Percentiles rank a stretch among this genome's conserved stretches.
These are phyloP conservation scores for Gopherus evgoodei DNA, from an alignment of 2,113 vertebrate genomes.

Conservation along the genomic window DNA sequence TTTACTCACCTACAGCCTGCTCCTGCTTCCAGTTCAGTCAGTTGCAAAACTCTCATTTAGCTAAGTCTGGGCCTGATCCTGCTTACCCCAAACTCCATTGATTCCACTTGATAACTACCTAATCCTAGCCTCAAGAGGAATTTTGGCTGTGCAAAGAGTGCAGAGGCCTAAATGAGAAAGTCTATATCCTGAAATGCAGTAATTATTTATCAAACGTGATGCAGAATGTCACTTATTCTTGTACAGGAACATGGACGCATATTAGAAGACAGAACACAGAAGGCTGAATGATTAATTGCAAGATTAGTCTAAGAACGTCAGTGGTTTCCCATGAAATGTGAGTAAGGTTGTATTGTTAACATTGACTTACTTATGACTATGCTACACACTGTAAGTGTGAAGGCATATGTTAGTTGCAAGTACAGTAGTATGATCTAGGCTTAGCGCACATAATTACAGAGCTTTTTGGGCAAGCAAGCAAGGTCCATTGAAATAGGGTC, in stretches of 20 bases:
- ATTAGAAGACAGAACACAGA: background rate
- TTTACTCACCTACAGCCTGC: background rate
- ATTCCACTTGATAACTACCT: background rate
- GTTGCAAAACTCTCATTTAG: background rate
- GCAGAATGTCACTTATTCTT: background rate
- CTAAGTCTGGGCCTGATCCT: fast-evolving
- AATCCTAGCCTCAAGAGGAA: background rate
- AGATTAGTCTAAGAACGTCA: background rate
- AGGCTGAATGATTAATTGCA: background rate
- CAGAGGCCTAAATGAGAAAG: background rate
- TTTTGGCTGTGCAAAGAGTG: background rate
- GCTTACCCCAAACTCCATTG: fast-evolving
- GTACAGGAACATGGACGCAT: background rate
- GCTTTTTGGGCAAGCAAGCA: background rate
- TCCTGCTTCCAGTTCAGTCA: background rate
- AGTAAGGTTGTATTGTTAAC: constrained; percentile 4
- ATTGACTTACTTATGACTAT: background rate
- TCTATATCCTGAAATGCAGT: background rate
- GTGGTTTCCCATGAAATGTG: background rate
- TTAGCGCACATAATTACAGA: background rate
- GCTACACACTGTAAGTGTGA: background rate
- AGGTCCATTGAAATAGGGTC: background rate
- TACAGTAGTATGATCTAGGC: background rate
- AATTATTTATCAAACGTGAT: background rate
- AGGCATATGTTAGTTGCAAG: background rate